Evolutionary conservation across 2,888 invertebrate species (phyloP).

Genomic region (Zygogramma bicolorata): DNA sequence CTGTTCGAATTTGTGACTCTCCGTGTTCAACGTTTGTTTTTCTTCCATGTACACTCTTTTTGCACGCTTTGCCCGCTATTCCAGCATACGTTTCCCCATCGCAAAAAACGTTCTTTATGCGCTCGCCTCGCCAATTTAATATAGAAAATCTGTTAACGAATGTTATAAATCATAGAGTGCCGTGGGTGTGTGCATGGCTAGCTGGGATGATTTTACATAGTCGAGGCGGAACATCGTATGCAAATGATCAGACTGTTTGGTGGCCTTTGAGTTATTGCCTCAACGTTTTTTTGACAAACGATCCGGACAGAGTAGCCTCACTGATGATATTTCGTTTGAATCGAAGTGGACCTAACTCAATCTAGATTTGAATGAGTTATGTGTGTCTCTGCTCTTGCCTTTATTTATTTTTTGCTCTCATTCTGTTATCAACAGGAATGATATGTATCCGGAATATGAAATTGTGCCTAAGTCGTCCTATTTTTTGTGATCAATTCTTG

Average conservation of each 20-base stretch:
- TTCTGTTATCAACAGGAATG: too few relatives aligned
- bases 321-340: neutral
- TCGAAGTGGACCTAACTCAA: neutral
- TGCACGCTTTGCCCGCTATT: neutral
- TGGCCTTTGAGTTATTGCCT: slow-evolving; percentile 23
- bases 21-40: neutral
- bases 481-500: too few relatives aligned
- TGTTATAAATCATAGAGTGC: slow-evolving; percentile 50
- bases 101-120: slow-evolving; percentile 10
- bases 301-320: neutral
- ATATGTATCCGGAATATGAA: too few relatives aligned
- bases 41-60: neutral
- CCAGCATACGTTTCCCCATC: neutral
- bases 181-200: slow-evolving; percentile 47
- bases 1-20: neutral
- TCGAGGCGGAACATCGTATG: slow-evolving; percentile 47
- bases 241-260: slow-evolving; percentile 42
- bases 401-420: too few relatives aligned
- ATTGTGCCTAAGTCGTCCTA: too few relatives aligned
- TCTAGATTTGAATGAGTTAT: neutral
- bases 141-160: slow-evolving; percentile 50
- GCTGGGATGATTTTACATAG: slow-evolving; percentile 45
- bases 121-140: slow-evolving; percentile 20
- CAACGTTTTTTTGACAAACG: slow-evolving; percentile 6
- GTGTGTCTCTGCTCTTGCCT: too few relatives aligned